Evolutionary conservation across 1,140 invertebrate genomes (phyloP), one percentile per base, ranked within the genome.

Genomic region (Eupeodes corollae): DNA sequence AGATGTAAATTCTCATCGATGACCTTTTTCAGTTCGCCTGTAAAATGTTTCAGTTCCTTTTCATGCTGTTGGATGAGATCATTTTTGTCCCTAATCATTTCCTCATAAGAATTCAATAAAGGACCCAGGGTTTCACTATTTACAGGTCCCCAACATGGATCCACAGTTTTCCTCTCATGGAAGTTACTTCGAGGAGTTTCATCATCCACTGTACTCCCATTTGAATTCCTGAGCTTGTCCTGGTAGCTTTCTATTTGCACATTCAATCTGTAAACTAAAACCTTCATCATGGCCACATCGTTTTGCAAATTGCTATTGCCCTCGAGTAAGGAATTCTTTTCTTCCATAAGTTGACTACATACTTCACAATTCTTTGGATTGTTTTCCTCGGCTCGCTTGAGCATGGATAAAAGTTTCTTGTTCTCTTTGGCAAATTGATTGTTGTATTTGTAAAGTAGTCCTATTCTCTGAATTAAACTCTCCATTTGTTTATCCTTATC

Each of bases 171-270:
- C 8, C 21, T 26, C 21, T 26, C 21, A 26, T 26, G 21, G 8
- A 26, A 26, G 3, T 26, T 8, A 26, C 21, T 26, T 3, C 21
- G 21, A 26, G 21, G n/a, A 5, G 18, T 14, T 18, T 42, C 26
- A 26, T 26, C 41, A 35, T 40, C 42, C 11, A 54, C 56, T 45
- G 53, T 51, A 3, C 45, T 43, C 1, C 40, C 48, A 6, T 53
- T 35, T 55, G 45, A 42, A 44, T 54, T 52, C 40, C 70, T 54
- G 5, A 80, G 48, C 52, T 74, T 79, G 49, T 83, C 77, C 63
- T 83, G 81, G 60, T 82, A 82, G 19, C 71, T 70, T 56, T 80
- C 77, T 33, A 84, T 64, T 56, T 84, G 80, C 15, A 77, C 69
- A 56, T 84, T 84, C 30, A 84, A 63, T 9, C 76, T 72, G 42